phyloP scores from a whole-genome alignment of 2,797 vertebrate species.

The Myiotriccus ornatus region DNA sequence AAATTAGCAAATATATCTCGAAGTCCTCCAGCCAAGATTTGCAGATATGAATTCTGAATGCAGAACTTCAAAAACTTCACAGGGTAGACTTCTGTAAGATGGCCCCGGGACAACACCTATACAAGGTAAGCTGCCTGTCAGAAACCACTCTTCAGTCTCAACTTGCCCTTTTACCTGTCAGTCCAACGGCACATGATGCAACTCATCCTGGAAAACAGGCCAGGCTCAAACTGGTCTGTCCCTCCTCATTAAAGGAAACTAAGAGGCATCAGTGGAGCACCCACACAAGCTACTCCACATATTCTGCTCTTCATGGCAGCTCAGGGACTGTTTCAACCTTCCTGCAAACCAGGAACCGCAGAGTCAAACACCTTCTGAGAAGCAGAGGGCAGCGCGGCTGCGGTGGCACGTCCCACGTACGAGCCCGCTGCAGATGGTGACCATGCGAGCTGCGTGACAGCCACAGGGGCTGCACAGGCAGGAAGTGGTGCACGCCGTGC shows the following conservation, averaged over 20 bases:
- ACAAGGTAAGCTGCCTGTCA: neutral
- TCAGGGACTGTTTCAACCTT: neutral
- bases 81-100: neutral
- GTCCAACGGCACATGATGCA: neutral
- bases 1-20: neutral
- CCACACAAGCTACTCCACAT: neutral
- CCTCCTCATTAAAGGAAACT: neutral
- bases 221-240: constrained; percentile 9
- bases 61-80: constrained; percentile 17
- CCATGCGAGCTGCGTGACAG: constrained; percentile 7
- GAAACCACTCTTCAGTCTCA: constrained; percentile 36
- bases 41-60: neutral
- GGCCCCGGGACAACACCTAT: constrained; percentile 5
- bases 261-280: neutral
- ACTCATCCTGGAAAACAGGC: neutral
- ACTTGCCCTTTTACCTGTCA: constrained; percentile 23
- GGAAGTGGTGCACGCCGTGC: constrained; percentile 54
- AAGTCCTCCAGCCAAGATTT: constrained; percentile 25
- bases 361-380: neutral
- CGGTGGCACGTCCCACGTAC: neutral
- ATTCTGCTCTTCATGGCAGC: neutral
- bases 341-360: neutral
- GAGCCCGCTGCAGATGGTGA: constrained; percentile 12
- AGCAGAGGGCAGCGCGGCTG: neutral
- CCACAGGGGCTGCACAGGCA: constrained; percentile 17